A percentile compares a stretch with the other conserved stretches of the same genome.
phyloP scores from a whole-genome alignment of 2,797 vertebrate genomes.

The Alfaro cultratus region DNA sequence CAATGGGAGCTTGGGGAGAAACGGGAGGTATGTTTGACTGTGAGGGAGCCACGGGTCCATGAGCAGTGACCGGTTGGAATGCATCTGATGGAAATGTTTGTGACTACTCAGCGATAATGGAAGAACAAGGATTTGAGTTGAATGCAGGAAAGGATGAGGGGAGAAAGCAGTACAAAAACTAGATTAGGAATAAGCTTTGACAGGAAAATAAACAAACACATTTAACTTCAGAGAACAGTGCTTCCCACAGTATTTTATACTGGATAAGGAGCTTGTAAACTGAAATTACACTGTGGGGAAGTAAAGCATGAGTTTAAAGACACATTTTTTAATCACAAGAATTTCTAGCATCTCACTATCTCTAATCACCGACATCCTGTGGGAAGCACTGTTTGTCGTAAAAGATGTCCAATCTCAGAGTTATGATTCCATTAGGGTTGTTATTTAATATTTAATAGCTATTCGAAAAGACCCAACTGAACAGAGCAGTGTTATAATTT shows the following conservation, averaged over 20 bases:
- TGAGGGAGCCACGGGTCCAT: slow-evolving; percentile 70
- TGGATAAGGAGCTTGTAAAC: not conserved
- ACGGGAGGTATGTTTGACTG: slow-evolving; percentile 78
- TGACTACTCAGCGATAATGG: slow-evolving; percentile 68
- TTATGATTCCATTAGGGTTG: slow-evolving; percentile 49
- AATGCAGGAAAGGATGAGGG: slow-evolving; percentile 43
- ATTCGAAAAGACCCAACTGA: slow-evolving; percentile 34
- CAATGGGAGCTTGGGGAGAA: slow-evolving; percentile 78
- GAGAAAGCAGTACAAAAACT: slow-evolving; percentile 75
- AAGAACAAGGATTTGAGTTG: slow-evolving; percentile 63
- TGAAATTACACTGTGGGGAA: not conserved
- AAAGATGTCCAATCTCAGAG: slow-evolving; percentile 39
- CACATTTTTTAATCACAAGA: not conserved
- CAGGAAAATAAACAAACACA: slow-evolving; percentile 70
- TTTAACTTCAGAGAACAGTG: slow-evolving; percentile 54
- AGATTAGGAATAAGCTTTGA: slow-evolving; percentile 77
- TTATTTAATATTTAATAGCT: slow-evolving; percentile 37
- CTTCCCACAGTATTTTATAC: slow-evolving; percentile 55
- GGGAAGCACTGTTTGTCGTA: slow-evolving; percentile 51
- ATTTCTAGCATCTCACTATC: not conserved
- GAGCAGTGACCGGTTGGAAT: slow-evolving; percentile 73
- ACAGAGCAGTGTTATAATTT: slow-evolving; percentile 3
- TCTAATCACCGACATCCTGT: slow-evolving; percentile 24
- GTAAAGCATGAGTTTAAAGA: not conserved
- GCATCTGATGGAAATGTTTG: slow-evolving; percentile 79